A percentile compares a stretch with the other conserved stretches of the same genome.
These are phyloP conservation scores for Oedothorax gibbosus DNA, from an alignment of 1,140 invertebrate genomes.

Conservation along the genomic window DNA sequence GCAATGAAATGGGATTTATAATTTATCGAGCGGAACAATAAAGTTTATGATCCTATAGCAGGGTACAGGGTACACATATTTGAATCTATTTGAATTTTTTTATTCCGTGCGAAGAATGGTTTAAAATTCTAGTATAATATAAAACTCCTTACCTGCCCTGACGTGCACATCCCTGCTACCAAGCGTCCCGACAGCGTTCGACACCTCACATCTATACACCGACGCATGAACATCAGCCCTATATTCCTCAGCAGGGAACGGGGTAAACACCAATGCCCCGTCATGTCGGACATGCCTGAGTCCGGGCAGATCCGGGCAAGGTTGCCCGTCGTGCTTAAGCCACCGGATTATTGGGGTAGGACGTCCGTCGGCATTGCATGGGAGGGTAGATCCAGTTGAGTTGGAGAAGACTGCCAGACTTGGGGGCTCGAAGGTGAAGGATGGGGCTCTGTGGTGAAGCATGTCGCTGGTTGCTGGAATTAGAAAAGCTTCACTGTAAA, in stretches of 20 bases:
- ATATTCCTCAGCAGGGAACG: constrained; percentile 66
- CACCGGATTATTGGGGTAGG: constrained; percentile 93
- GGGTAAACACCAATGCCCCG: constrained; percentile 68
- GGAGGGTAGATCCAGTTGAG: constrained; percentile 89
- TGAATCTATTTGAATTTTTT: no score
- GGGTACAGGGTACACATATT: no score
- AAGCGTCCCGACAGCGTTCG: constrained; percentile 88
- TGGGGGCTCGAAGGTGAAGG: constrained; percentile 77
- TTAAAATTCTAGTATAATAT: no score
- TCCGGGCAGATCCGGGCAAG: constrained; percentile 71
- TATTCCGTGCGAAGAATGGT: no score
- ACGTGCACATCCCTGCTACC: constrained; percentile 93
- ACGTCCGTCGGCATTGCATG: constrained; percentile 90
- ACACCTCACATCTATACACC: constrained; percentile 85
- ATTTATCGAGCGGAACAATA: no score
- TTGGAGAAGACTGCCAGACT: constrained; percentile 94
- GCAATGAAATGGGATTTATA: no score
- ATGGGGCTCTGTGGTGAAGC: constrained; percentile 22
- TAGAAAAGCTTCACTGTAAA: no score
- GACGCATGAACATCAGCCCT: constrained; percentile 73
- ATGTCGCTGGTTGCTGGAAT: constrained; percentile 27
- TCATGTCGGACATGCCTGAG: constrained; percentile 76
- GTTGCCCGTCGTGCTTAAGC: constrained; percentile 69
- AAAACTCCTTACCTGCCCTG: constrained; percentile 82
- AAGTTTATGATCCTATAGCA: no score